Evolutionary conservation across 2,888 invertebrate genomes (phyloP).

Genomic region (Caenorhabditis imperialis): DNA sequence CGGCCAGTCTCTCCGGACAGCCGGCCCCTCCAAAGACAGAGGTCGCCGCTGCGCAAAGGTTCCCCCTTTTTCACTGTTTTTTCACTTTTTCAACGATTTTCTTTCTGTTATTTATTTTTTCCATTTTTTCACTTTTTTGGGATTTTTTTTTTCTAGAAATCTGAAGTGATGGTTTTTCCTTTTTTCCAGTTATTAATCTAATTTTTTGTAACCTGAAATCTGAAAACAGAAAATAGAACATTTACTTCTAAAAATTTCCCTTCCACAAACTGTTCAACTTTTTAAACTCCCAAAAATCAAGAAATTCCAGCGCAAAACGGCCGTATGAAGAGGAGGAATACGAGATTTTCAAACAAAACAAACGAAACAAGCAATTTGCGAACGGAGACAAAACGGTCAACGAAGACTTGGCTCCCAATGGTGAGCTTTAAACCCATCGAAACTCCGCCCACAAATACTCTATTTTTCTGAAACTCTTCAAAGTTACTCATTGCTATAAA

Average conservation of each 20-base stretch:
- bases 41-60: constrained; percentile 25
- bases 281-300: neutral
- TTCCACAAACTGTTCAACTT: neutral
- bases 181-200: neutral
- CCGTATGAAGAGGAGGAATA: constrained; percentile 41
- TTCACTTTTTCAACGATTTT: constrained; percentile 5
- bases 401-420: constrained; percentile 54
- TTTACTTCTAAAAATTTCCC: neutral
- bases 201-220: neutral
- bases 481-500: neutral
- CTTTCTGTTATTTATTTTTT: constrained; percentile 5
- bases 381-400: constrained; percentile 52
- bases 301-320: constrained; percentile 39
- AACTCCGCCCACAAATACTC: no score
- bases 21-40: constrained; percentile 3
- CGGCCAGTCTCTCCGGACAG: constrained; percentile 15
- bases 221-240: neutral
- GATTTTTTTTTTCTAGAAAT: constrained; percentile 12
- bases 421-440: no score
- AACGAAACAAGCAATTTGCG: constrained; percentile 50
- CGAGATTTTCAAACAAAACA: constrained; percentile 60
- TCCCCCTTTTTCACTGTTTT: constrained; percentile 6
- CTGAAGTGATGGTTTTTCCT: neutral
- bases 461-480: neutral
- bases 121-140: constrained; percentile 7